phyloP scores from a whole-genome alignment of 2,888 invertebrate species.

The Caenorhabditis sulstoni region DNA sequence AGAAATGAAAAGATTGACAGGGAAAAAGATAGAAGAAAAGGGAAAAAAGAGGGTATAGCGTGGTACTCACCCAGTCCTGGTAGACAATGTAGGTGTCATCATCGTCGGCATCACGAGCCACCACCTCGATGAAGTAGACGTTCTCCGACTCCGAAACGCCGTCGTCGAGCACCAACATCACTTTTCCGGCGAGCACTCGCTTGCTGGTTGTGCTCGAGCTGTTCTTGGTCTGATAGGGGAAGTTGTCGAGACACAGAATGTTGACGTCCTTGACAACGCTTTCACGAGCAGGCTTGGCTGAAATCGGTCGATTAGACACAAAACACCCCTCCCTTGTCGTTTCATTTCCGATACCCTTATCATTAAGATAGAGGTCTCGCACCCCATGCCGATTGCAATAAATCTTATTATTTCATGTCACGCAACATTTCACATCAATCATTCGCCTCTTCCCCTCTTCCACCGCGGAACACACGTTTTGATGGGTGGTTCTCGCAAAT shows the following conservation, averaged over 20 bases:
- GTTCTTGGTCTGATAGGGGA: slow-evolving; percentile 22
- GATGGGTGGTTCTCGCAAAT: slow-evolving; percentile 24
- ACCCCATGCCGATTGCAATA: slow-evolving; percentile 5
- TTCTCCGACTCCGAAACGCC: slow-evolving; percentile 24
- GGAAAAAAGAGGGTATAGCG: no score
- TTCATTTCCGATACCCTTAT: neutral
- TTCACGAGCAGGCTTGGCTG: slow-evolving; percentile 25
- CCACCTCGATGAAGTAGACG: slow-evolving; percentile 54
- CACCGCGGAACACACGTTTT: slow-evolving; percentile 33
- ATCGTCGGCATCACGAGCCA: slow-evolving; percentile 50
- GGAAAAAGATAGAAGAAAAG: no score
- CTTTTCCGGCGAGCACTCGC: slow-evolving; percentile 41
- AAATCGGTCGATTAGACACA: neutral
- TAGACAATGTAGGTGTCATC: slow-evolving; percentile 50
- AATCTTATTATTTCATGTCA: slow-evolving; percentile 44
- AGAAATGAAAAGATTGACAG: neutral
- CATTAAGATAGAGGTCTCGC: neutral
- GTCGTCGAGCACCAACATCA: slow-evolving; percentile 26
- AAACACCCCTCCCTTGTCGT: no score
- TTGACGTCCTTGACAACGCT: slow-evolving; percentile 40
- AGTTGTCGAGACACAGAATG: slow-evolving; percentile 48
- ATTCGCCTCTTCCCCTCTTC: slow-evolving; percentile 8
- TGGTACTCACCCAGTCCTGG: slow-evolving; percentile 55
- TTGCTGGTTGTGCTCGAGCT: slow-evolving; percentile 6
- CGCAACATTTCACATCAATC: slow-evolving; percentile 51